Conservation (phyloP, 2,113 vertebrate species). For the Cyanoramphus novaezelandiae region DNA sequence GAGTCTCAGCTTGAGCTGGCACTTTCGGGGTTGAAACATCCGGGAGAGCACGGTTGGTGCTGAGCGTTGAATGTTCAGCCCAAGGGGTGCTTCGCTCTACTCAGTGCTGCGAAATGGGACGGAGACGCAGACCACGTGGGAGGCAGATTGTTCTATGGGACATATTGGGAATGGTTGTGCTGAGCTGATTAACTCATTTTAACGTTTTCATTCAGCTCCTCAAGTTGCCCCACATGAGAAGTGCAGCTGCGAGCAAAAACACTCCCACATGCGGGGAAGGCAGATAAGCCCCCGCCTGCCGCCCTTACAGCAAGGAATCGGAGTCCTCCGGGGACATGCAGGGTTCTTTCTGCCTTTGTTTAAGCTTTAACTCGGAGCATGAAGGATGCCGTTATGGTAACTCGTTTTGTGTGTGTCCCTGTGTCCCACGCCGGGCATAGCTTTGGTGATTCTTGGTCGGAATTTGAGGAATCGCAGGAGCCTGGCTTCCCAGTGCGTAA, state of each 20-base stretch:
- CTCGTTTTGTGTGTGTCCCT: background rate
- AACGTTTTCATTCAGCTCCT: constrained; percentile 5
- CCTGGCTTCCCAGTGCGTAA: background rate
- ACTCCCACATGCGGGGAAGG: background rate
- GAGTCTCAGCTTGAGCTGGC: background rate
- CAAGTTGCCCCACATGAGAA: background rate
- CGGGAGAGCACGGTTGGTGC: background rate
- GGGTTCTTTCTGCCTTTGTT: constrained; percentile 17
- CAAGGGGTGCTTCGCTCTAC: background rate
- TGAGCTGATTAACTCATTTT: background rate
- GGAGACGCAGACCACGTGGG: background rate
- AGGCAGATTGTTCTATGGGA: constrained; percentile 10
- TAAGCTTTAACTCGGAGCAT: background rate
- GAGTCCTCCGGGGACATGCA: background rate
- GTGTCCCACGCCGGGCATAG: background rate
- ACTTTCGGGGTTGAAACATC: background rate
- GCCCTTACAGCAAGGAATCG: background rate
- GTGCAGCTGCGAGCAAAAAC: background rate
- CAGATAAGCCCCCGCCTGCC: background rate
- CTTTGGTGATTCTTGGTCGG: background rate
- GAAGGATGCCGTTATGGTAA: background rate
- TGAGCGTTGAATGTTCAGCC: background rate
- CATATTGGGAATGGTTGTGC: background rate
- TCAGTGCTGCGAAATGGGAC: background rate
- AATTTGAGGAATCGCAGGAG: background rate